These are phyloP conservation scores for Acrocera orbiculus DNA, from an alignment of 2,888 invertebrate species.

Conservation along the genomic window DNA sequence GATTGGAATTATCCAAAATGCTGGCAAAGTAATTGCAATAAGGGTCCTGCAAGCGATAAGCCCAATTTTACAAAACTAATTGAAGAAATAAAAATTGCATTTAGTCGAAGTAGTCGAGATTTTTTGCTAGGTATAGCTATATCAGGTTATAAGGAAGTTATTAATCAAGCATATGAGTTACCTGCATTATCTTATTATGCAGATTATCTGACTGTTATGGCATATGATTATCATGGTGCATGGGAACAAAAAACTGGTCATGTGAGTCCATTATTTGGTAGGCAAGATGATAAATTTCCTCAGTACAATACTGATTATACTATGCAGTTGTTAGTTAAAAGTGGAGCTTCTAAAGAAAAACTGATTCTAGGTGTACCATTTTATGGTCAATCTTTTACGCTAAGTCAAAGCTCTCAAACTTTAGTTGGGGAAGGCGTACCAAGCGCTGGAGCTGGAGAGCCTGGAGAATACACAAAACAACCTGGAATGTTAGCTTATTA, in stretches of 20 bases:
- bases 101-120: conserved; percentile 26
- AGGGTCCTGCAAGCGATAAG: conserved; percentile 60
- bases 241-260: conserved; percentile 70
- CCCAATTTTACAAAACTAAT: conserved; percentile 60
- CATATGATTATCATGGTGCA: conserved; percentile 78
- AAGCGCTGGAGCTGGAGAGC: conserved; percentile 54
- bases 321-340: conserved; percentile 51
- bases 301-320: conserved; percentile 71
- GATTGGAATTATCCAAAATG: conserved; percentile 94
- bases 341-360: conserved; percentile 63
- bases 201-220: conserved; percentile 72
- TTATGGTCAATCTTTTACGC: conserved; percentile 71
- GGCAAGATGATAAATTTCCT: conserved; percentile 46
- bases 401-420: conserved; percentile 32
- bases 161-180: conserved; percentile 70
- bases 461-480: conserved; percentile 67
- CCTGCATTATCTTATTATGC: conserved; percentile 46
- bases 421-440: conserved; percentile 40
- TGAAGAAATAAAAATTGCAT: conserved; percentile 35
- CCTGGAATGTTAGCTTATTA: conserved; percentile 79
- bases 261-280: conserved; percentile 56
- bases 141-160: conserved; percentile 82
- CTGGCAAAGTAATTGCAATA: conserved; percentile 79
- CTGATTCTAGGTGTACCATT: conserved; percentile 66
- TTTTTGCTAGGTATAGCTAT: conserved; percentile 64